Conservation (phyloP, 2,113 vertebrate genomes). For the Manacus vitellinus region DNA sequence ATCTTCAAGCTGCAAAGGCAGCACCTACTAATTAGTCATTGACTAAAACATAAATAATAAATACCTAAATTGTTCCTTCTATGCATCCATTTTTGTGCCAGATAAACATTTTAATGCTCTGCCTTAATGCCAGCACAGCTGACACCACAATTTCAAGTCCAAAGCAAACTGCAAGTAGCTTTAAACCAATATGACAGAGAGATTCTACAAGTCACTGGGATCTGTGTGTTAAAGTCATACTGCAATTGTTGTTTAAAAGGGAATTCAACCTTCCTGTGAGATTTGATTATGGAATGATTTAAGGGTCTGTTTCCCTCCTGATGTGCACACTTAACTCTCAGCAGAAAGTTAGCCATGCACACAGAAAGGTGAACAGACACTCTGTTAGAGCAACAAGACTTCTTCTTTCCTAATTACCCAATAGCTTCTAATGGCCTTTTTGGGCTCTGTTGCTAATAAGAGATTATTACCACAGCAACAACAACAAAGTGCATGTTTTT, state of each 20-base stretch:
- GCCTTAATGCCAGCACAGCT: slow-evolving; percentile 72
- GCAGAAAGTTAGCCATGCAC: background rate
- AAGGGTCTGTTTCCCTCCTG: background rate
- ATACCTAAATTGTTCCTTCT: slow-evolving; percentile 81
- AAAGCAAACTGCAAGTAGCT: slow-evolving; percentile 72
- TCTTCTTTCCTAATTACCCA: slow-evolving; percentile 6
- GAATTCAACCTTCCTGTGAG: slow-evolving; percentile 39
- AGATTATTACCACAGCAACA: background rate
- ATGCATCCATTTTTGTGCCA: slow-evolving; percentile 64
- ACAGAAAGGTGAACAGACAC: background rate
- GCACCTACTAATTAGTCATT: slow-evolving; percentile 97
- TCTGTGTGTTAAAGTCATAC: background rate
- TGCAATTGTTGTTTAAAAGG: slow-evolving; percentile 45
- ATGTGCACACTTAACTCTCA: background rate
- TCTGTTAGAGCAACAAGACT: background rate
- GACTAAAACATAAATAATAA: slow-evolving; percentile 99
- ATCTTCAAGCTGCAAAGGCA: slow-evolving; percentile 94
- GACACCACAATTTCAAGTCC: slow-evolving; percentile 76
- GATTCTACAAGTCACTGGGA: background rate
- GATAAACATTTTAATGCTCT: slow-evolving; percentile 63
- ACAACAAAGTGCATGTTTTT: background rate
- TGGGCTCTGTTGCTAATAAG: background rate
- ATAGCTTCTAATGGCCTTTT: background rate
- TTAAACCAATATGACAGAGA: slow-evolving; percentile 2
- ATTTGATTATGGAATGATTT: background rate